Base-by-base conservation (phyloP, 2,113 vertebrate species). In the Apteryx mantelli region DNA sequence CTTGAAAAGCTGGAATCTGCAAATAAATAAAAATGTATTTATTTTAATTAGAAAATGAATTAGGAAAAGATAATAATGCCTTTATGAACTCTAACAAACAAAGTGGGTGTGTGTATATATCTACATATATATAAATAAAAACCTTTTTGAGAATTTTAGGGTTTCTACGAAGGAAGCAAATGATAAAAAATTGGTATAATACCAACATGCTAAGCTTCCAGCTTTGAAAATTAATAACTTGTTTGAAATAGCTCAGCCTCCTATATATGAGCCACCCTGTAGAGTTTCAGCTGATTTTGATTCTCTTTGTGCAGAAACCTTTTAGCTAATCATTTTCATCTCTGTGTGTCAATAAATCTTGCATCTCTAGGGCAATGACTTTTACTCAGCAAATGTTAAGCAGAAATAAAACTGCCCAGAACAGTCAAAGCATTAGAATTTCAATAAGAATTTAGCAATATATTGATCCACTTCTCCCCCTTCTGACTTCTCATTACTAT, bases 371-470 rank as follows among this genome's bases (percentile, higher is more conserved):
- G 97, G 98, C 94, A 97, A 98, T 98, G 98, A 98, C 98, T 98
- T 98, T 97, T 98, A 98, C 96, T 98, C 75, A 66, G 98, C 96
- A 98, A 98, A 98, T 98, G 97, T 97, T 98, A 97, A 91, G 95
- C 96, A 97, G 96, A 95, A 88, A 97, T 96, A 97, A 97, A 95
- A 95, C 84, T 38, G 0, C 70, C 55, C 75, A 80, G 50, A 92
- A 92, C 24, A 32, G 24, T 44, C 88, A 95, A 91, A 88, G 94
- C 81, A 88, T 96, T 86, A 88, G 93, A 95, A 91, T 91, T 80
- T 91, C 82, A 88, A 91, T 88, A 94, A 81, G 88, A 74, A 26
- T 95, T 94, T 87, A 64, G 92, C 95, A 94, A 94, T 95, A 93
- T 88, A 95, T 96, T 71, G 66, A 95, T 92, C 86, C 36, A 91